Percentiles rank a stretch among this genome's conserved stretches.
Conservation (phyloP, 1,140 invertebrate genomes). For the Drosophila pruinosa region DNA sequence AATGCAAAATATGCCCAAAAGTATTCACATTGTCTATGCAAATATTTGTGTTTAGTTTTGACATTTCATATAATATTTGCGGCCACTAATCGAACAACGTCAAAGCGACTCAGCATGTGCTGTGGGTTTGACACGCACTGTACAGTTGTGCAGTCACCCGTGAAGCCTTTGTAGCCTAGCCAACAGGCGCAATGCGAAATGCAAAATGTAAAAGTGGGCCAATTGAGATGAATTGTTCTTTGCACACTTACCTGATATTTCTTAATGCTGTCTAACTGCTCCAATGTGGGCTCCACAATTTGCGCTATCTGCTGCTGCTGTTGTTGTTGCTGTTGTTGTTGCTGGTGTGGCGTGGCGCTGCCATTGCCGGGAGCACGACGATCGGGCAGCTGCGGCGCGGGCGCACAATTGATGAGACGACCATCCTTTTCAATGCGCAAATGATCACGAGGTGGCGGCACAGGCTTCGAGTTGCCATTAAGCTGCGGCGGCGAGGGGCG, state of each 20-base stretch:
- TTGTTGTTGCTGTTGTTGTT: conserved; percentile 68
- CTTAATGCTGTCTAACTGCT: conserved; percentile 94
- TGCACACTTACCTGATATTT: conserved; percentile 91
- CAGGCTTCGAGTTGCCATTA: conserved; percentile 85
- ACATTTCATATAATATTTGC: too few relatives aligned
- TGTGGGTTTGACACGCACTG: neutral
- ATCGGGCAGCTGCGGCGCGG: conserved; percentile 88
- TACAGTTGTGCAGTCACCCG: neutral
- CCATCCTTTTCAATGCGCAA: conserved; percentile 86
- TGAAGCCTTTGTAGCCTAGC: conserved; percentile 38
- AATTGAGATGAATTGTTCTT: neutral
- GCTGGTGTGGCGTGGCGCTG: conserved; percentile 75
- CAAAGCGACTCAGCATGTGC: too few relatives aligned
- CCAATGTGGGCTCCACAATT: conserved; percentile 88
- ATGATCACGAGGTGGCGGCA: conserved; percentile 90
- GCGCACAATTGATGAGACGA: conserved; percentile 86
- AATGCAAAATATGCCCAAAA: too few relatives aligned
- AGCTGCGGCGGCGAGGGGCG: conserved; percentile 50
- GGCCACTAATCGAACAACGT: too few relatives aligned
- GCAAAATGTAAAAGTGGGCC: neutral
- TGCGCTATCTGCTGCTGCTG: conserved; percentile 83
- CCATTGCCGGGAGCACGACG: conserved; percentile 81
- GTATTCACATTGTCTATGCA: too few relatives aligned
- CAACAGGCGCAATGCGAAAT: conserved; percentile 4
- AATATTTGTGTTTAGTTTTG: too few relatives aligned